These are phyloP conservation scores for Scaptomyza reducta DNA, from an alignment of 2,888 invertebrate genomes.

Conservation along the genomic window DNA sequence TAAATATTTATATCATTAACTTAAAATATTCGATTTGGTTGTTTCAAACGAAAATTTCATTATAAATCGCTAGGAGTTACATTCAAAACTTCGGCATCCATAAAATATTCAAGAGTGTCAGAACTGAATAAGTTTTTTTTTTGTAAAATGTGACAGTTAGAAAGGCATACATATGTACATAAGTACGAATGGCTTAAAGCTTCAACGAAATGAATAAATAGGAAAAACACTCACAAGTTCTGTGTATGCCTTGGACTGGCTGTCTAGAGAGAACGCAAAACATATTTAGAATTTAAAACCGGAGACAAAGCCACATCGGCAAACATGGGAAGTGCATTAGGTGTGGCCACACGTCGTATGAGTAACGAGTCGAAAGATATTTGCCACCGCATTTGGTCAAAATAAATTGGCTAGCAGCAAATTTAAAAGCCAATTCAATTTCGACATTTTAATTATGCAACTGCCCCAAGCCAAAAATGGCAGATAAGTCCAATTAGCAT, in stretches of 20 bases:
- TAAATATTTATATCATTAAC: no score
- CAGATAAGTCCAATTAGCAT: slow-evolving; percentile 59
- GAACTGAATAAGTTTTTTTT: neutral
- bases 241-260: neutral
- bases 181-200: neutral
- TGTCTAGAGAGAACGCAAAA: slow-evolving; percentile 1
- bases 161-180: slow-evolving; percentile 1
- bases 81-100: neutral
- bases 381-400: slow-evolving; percentile 32
- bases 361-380: slow-evolving; percentile 35
- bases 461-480: slow-evolving; percentile 49
- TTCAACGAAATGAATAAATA: neutral
- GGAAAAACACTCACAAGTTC: neutral
- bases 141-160: slow-evolving; percentile 5
- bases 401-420: slow-evolving; percentile 20
- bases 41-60: neutral
- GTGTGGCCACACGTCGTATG: slow-evolving; percentile 48
- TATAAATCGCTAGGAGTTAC: neutral
- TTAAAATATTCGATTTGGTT: neutral
- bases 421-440: slow-evolving; percentile 44
- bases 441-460: slow-evolving; percentile 70
- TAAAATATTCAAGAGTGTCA: neutral
- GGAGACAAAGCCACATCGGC: slow-evolving; percentile 4
- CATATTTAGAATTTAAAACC: slow-evolving; percentile 15
- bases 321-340: slow-evolving; percentile 31